Base-by-base conservation (phyloP, 2,113 vertebrate species). In the Polypterus senegalus region DNA sequence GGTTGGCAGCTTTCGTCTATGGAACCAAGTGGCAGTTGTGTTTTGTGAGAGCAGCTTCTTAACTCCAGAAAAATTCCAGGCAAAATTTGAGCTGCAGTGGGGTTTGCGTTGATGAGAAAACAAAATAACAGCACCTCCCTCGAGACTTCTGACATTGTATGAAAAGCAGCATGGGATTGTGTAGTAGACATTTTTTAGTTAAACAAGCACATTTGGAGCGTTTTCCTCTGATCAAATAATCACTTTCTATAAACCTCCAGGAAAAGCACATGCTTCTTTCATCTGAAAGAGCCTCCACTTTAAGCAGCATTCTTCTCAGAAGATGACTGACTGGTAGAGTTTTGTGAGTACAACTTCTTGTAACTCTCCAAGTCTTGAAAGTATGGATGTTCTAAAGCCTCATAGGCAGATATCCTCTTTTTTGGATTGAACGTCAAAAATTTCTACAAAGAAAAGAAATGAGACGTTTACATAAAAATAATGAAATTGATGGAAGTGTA, bases 381-480 rank as follows among this genome's bases (percentile, higher is more conserved):
- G 79, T 97, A 98, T 0, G 91, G 84, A 70, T 98, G 94, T 77
- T 84, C 92, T 67, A 98, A 83, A n/a, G 95, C 93, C 63, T 83
- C 78, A 51, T 90, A 96, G 7, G 95, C 94, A 3, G 95, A 97
- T 88, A 94, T 92, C 75, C 95, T 90, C 80, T 93, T 91, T 75
- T 86, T 85, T 62, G 95, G 93, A 69, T 92, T 97, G 79, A 98
- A 98, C 0, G 86, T 88, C 69, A 98, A 84, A 72, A 94, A 97
- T 84, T 94, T 94, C 95, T 98, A 87, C 60, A 78, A 65, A 62
- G 48, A 72, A 61, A 63, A 54, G 72, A 54, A 64, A 27, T 44
- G 54, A 47, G 27, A 27, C 27, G 27, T 27, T 27, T 27, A 27
- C 27, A 27, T 27, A 27, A 27, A 27, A 27, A 27, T 27, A 27